Evolutionary conservation across 2,888 invertebrate species (phyloP), one percentile per base, ranked within the genome.

Genomic region (Actias luna): DNA sequence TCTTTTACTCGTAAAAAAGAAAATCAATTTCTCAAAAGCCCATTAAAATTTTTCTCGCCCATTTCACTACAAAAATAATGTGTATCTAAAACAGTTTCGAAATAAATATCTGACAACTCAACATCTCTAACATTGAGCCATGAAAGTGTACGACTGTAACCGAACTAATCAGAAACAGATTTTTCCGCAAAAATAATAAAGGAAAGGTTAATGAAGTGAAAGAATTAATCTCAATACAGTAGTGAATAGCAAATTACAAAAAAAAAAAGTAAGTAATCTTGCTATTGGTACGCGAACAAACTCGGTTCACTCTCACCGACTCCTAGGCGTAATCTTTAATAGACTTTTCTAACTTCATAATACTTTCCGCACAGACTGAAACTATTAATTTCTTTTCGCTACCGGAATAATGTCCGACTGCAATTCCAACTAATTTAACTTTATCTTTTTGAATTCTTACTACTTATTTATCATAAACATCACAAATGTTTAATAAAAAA

Each of bases 371-470:
- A 69, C 70, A 67, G 68, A 75, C 74, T 81, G 72, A 75, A 84
- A 85, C 80, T 84, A 85, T 84, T 85, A 80, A 84, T 85, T 84
- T 78, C 82, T 82, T 82, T 82, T 77, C 71, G 73, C 78, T 73
- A 67, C 72, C 73, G 73, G 76, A 80, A 80, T 79, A 79, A 80
- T 82, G 71, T 77, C 72, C 67, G 71, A 69, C 69, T 79, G 74
- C 76, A 75, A 77, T 75, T 73, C 74, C 59, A 66, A 75, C 63
- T 65, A 67, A 66, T 68, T 64, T 65, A 68, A 64, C 64, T 64
- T 61, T 46, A 35, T 52, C 57, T 42, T 29, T 46, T 63, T 64
- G 59, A 62, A 63, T 62, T 31, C 58, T 64, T 18, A 39, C 31
- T 25, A 52, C 4, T 22, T 16, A 50, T 50, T 50, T n/a, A 50